A percentile compares a stretch with the other conserved stretches of the same genome.
phyloP scores from a whole-genome alignment of 2,113 vertebrate species.

The Bambusicola thoracicus region DNA sequence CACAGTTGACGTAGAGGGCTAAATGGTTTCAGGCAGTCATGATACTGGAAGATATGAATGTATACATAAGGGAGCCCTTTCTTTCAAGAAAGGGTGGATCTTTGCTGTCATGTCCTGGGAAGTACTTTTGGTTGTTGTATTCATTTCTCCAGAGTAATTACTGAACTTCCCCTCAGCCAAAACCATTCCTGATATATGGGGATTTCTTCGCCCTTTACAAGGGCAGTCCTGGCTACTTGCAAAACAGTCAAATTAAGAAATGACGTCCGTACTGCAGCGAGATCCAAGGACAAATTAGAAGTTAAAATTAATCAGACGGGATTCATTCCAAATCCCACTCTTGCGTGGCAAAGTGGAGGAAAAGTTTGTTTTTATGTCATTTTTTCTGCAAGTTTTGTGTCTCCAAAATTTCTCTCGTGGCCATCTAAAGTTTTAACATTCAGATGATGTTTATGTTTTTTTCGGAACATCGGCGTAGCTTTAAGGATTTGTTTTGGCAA shows the following conservation, averaged over 20 bases:
- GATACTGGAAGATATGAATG: not conserved
- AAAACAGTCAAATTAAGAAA: constrained; percentile 55
- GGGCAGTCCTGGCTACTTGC: constrained; percentile 20
- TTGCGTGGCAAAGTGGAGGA: not conserved
- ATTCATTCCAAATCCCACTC: constrained; percentile 2
- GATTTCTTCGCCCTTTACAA: constrained; percentile 33
- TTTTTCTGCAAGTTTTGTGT: not conserved
- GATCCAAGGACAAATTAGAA: constrained; percentile 50
- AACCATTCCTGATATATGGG: constrained; percentile 39
- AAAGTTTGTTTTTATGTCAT: not conserved
- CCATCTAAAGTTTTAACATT: constrained; percentile 25
- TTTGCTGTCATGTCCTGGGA: constrained; percentile 12
- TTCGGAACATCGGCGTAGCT: not conserved
- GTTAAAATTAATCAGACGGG: constrained; percentile 42
- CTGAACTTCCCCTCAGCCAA: constrained; percentile 12
- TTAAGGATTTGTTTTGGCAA: constrained; percentile 66
- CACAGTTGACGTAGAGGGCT: not conserved
- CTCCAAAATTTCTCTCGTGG: not conserved
- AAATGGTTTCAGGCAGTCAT: not conserved
- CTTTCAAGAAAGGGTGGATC: constrained; percentile 19
- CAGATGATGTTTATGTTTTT: constrained; percentile 16
- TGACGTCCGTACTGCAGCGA: not conserved
- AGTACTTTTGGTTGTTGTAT: constrained; percentile 13
- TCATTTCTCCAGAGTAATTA: constrained; percentile 28
- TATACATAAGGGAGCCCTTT: not conserved